Base-by-base conservation (phyloP, 1,140 invertebrate genomes). In the Drosophila athabasca region DNA sequence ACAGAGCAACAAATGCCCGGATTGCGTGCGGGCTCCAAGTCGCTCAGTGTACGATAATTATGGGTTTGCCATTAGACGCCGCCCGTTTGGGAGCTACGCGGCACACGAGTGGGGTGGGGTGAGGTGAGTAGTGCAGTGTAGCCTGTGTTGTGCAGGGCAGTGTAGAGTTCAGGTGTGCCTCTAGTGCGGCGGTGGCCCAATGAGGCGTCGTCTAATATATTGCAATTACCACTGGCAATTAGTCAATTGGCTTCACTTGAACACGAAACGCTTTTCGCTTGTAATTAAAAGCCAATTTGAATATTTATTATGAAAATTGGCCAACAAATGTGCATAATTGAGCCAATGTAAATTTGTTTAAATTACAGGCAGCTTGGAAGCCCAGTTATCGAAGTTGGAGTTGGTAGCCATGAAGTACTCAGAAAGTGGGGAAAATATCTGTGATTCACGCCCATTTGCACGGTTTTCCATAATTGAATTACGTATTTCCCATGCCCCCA, bases 281-380 rank as follows among this genome's bases (percentile, higher is more conserved):
- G 78, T 79, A 88, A 85, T 85, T 85, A 85, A 85, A 85, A 87
- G 61, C 78, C 78, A 88, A 82, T 85, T 85, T 78, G 65, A 88
- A 85, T 82, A 87, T 85, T 87, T 76, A 87, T 79, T 70, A 87
- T 71, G 69, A 82, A 78, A 87, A 85, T 81, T 81, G 82, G 62
- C 46, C 58, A 77, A 64, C 70, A 82, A 82, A 82, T 84, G 65
- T 79, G 61, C 80, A 76, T 84, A 65, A 79, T 69, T 62, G 45
- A 69, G 58, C 51, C 49, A 31, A 78, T 66, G 65, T 57, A 45
- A 77, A 64, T 59, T 55, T 55, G 67, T 70, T 78, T 58, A 67
- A 87, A 87, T 85, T 82, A 75, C 62, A 82, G 49, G 62, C 59
- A 52, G 65, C 54, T 54, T 52, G 39, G n/a, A 46, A 24, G 8